A percentile compares a stretch with the other conserved stretches of the same genome.
Conservation (phyloP, 2,113 vertebrate species). For the Ornithorhynchus anatinus region DNA sequence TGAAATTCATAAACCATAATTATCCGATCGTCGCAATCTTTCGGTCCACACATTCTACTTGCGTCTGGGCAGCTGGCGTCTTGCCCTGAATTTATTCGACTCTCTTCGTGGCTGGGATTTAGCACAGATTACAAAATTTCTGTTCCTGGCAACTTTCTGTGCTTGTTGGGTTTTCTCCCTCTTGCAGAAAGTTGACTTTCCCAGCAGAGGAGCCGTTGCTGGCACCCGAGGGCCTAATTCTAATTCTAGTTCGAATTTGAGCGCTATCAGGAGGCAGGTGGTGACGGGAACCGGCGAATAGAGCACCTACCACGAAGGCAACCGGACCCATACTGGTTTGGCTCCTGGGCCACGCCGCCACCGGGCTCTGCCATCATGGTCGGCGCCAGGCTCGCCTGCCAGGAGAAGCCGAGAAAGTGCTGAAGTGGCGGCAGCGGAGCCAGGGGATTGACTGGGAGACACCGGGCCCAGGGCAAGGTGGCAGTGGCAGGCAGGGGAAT, state of each 20-base stretch:
- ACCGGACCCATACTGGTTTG: too few species aligned
- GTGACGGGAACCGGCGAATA: slow-evolving; percentile 9
- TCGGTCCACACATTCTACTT: slow-evolving; percentile 85
- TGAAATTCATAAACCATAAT: slow-evolving; percentile 91
- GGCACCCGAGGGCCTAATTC: too few species aligned
- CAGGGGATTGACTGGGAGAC: too few species aligned
- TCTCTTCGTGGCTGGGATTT: slow-evolving; percentile 84
- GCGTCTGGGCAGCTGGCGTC: slow-evolving; percentile 84
- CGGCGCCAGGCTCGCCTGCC: too few species aligned
- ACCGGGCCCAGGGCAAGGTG: too few species aligned
- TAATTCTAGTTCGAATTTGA: too few species aligned
- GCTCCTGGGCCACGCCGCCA: too few species aligned
- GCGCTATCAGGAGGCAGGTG: slow-evolving; percentile 36
- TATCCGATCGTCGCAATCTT: slow-evolving; percentile 87
- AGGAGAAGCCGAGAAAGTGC: too few species aligned
- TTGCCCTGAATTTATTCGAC: slow-evolving; percentile 85
- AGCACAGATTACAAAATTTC: slow-evolving; percentile 84
- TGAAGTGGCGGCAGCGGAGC: too few species aligned
- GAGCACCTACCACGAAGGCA: too few species aligned
- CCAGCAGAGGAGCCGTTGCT: slow-evolving; percentile 56
- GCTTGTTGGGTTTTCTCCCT: slow-evolving; percentile 65
- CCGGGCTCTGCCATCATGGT: too few species aligned
- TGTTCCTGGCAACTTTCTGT: slow-evolving; percentile 81
- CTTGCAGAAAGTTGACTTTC: slow-evolving; percentile 61
- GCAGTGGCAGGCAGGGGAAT: too few species aligned